Evolutionary conservation across 2,797 vertebrate species (phyloP).

Genomic region (Hydrophis major): DNA sequence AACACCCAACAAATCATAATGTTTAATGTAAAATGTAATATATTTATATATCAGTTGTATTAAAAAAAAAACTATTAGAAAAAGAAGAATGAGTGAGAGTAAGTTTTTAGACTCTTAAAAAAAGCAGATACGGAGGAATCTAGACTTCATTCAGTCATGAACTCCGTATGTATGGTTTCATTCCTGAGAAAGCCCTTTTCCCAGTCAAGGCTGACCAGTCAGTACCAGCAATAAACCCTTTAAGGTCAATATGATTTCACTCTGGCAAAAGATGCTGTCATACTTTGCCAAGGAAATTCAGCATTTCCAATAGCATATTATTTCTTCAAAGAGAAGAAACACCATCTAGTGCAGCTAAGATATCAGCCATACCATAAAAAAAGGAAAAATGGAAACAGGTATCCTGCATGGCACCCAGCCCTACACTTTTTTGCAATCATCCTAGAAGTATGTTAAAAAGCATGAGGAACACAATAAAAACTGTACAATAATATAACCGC

Average conservation of each 20-base stretch:
- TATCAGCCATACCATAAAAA: not conserved
- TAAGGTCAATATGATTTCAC: not conserved
- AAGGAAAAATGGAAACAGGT: not conserved
- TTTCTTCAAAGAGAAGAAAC: not conserved
- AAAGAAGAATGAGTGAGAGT: not conserved
- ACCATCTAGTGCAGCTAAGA: not conserved
- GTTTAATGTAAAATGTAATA: not conserved
- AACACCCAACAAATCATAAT: not conserved
- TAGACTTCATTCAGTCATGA: not conserved
- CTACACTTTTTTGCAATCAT: not conserved
- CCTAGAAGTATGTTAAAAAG: not conserved
- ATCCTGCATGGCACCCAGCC: not conserved
- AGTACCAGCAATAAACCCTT: not conserved
- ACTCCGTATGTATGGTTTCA: not conserved
- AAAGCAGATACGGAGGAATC: not conserved
- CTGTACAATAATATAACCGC: not conserved
- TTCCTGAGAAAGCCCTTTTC: not conserved
- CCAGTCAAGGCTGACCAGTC: not conserved
- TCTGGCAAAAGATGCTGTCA: not conserved
- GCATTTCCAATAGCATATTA: not conserved
- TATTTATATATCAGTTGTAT: not conserved
- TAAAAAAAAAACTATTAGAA: not conserved
- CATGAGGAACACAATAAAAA: not conserved
- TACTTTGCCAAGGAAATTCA: not conserved
- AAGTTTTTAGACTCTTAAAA: not conserved